These are phyloP conservation scores for Microcaecilia unicolor DNA, from an alignment of 2,797 vertebrate species.

Conservation along the genomic window DNA sequence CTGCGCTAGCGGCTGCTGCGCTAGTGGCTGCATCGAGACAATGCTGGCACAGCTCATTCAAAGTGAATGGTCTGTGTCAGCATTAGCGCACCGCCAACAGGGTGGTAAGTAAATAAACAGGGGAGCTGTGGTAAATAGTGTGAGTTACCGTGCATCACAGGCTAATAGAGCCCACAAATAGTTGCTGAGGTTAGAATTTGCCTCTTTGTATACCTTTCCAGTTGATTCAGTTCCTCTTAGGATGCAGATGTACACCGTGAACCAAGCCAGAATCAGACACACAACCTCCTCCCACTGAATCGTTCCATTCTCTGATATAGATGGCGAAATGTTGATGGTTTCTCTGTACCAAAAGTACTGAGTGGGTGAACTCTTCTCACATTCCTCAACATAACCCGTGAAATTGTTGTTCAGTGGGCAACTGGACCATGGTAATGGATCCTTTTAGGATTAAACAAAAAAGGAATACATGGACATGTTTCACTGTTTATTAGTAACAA, in stretches of 20 bases:
- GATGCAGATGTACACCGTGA: constrained; percentile 77
- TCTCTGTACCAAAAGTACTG: constrained; percentile 91
- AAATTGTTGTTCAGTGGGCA: constrained; percentile 74
- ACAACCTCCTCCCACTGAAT: constrained; percentile 71
- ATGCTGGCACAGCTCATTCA: too few species aligned
- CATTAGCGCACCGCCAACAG: too few species aligned
- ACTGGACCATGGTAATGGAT: constrained; percentile 76
- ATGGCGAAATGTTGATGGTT: constrained; percentile 77
- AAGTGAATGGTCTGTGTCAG: too few species aligned
- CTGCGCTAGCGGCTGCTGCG: too few species aligned
- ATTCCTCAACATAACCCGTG: constrained; percentile 70
- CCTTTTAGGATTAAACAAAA: constrained; percentile 33
- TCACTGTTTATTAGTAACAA: too few species aligned
- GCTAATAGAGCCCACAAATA: too few species aligned
- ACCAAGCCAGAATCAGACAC: constrained; percentile 79
- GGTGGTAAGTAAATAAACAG: too few species aligned
- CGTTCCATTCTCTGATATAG: constrained; percentile 64
- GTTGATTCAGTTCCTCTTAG: constrained; percentile 76
- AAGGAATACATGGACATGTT: too few species aligned
- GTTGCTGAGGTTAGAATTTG: too few species aligned
- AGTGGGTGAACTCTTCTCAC: constrained; percentile 67
- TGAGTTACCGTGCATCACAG: too few species aligned
- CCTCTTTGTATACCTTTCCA: constrained; percentile 75
- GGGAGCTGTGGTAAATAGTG: too few species aligned
- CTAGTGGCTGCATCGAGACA: too few species aligned